Conservation (phyloP, 92 coral and sea anemone species). For the Epizoanthus fatuus region DNA sequence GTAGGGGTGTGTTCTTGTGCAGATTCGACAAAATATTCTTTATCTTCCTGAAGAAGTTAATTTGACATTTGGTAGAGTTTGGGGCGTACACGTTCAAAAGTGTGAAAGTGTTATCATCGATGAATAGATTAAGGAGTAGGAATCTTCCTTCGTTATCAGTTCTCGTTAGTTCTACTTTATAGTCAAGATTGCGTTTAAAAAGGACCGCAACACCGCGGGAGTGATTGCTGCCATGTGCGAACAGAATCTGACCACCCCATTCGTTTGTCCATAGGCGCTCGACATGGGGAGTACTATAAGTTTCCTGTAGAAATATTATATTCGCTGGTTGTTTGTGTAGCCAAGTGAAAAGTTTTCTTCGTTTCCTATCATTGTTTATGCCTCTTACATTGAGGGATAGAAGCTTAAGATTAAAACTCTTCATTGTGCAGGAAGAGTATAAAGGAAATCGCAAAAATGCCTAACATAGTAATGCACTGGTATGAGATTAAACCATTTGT, state of each 20-base stretch:
- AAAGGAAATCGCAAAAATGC: too few relatives aligned
- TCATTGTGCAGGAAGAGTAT: neutral
- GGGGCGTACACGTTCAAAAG: constrained; percentile 9
- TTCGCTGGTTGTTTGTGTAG: constrained; percentile 40
- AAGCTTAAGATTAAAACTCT: constrained; percentile 1
- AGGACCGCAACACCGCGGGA: constrained; percentile 31
- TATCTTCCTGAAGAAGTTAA: neutral
- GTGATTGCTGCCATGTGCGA: constrained; percentile 28
- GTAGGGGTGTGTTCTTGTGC: neutral
- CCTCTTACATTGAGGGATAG: neutral
- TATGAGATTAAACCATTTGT: too few relatives aligned
- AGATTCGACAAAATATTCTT: neutral
- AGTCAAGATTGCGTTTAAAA: constrained; percentile 33
- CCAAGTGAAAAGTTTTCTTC: constrained; percentile 31
- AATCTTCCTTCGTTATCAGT: constrained; percentile 9
- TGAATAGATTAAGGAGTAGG: neutral
- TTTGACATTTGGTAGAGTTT: constrained; percentile 12
- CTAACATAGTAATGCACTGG: too few relatives aligned
- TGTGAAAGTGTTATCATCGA: neutral
- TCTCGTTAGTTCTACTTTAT: neutral
- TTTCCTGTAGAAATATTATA: constrained; percentile 24
- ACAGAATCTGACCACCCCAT: constrained; percentile 45
- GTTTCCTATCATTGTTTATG: neutral
- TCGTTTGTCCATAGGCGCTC: constrained; percentile 11
- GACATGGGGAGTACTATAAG: constrained; percentile 11